Evolutionary conservation across 2,888 invertebrate genomes (phyloP).

Genomic region (Osmoderma eremita): DNA sequence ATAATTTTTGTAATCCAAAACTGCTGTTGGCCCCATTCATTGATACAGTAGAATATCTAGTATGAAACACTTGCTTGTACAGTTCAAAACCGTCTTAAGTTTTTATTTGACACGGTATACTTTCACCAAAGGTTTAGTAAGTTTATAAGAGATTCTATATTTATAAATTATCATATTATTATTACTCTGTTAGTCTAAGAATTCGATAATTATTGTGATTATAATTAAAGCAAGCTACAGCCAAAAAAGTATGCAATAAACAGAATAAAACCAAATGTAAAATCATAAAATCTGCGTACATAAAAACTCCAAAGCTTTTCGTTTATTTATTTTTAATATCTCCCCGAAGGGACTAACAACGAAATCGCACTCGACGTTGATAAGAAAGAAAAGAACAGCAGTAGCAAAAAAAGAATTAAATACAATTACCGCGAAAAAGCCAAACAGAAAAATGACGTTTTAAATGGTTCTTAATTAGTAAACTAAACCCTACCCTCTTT

Average conservation of each 20-base stretch:
- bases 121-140: too few relatives aligned
- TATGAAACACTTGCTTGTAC: too few relatives aligned
- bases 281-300: too few relatives aligned
- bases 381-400: constrained; percentile 16
- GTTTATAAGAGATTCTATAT: too few relatives aligned
- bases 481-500: constrained; percentile 64
- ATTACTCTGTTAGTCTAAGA: neutral
- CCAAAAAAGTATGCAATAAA: neutral
- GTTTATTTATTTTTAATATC: constrained; percentile 7
- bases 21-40: too few relatives aligned
- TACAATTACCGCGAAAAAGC: constrained; percentile 54
- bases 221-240: too few relatives aligned
- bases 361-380: constrained; percentile 42
- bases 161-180: too few relatives aligned
- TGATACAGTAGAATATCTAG: too few relatives aligned
- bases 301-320: too few relatives aligned
- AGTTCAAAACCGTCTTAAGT: too few relatives aligned
- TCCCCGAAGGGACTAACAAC: constrained; percentile 23
- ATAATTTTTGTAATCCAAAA: too few relatives aligned
- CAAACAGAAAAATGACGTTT: constrained; percentile 64
- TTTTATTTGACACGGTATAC: too few relatives aligned
- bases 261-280: neutral
- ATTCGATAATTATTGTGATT: neutral
- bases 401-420: constrained; percentile 53
- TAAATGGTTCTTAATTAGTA: constrained; percentile 65